Base-by-base conservation (phyloP, 2,888 invertebrate species). In the Tetragonula carbonaria region DNA sequence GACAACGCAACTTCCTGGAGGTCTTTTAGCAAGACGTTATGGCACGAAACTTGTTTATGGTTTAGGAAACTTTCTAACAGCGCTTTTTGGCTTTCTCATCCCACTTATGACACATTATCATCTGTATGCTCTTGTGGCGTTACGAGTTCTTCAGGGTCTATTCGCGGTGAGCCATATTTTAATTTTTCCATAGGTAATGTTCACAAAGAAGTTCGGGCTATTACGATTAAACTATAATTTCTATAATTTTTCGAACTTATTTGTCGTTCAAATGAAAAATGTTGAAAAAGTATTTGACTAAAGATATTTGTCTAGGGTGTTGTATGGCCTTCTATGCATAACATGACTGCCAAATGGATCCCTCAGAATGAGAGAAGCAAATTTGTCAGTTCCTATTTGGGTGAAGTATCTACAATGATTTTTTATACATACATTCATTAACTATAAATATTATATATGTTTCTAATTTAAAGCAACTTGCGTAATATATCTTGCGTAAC, bases 261-360 rank as follows among this genome's bases (percentile, higher is more conserved):
- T 45, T 59, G 5, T 59, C 23, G 2, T 59, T n/a, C 57, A 59
- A 59, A 62, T 2, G 23, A 13, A 45, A 62, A 21, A 23, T 73
- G 59, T 50, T 62, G 0, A 1, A 38, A 45, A 21, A 21, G 18
- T 73, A 59, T 50, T 50, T 28, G 21, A 45, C 21, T 21, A 4
- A 62, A 51, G 16, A n/a, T 71, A 50, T 68, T 71, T 53, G 18
- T 59, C 59, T 80, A 96, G 96, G 96, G 96, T 5, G 95, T 96
- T 45, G 95, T 96, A 6, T 97, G 97, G 96, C 97, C 97, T 3
- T 96, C 97, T 4, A 97, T 97, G 97, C 97, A 97, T 93, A 95
- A 96, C 45, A 95, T 98, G 95, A 97, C 97, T 85, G 97, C 97
- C 0, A 96, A 96, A 89, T 98, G 98, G 98, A 97, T 98, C 74